Conservation (phyloP, 92 coral and sea anemone genomes). For the Palythoa heliodiscus region DNA sequence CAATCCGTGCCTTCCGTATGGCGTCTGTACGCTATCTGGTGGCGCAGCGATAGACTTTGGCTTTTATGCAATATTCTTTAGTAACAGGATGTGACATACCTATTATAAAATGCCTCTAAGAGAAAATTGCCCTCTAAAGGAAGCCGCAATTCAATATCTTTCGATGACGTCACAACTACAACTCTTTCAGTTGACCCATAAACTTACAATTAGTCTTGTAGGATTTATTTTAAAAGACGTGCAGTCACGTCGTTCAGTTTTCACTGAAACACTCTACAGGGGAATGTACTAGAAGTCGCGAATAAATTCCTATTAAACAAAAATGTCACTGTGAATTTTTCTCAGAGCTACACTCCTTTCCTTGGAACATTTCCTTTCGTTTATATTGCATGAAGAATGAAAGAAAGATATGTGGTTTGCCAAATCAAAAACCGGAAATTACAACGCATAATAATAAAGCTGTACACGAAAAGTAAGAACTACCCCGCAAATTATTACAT, state of each 20-base stretch:
- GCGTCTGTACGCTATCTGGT: not conserved
- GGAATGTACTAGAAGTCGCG: not conserved
- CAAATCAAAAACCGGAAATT: not conserved
- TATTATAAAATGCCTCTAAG: conserved; percentile 1
- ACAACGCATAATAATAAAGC: not conserved
- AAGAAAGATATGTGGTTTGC: conserved; percentile 1
- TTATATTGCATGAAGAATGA: not conserved
- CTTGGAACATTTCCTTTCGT: not conserved
- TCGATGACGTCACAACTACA: conserved; percentile 14
- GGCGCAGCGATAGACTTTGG: not conserved
- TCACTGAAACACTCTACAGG: not conserved
- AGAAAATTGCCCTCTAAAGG: not conserved
- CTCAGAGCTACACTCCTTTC: not conserved
- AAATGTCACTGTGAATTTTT: not conserved
- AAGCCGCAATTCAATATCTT: conserved; percentile 8
- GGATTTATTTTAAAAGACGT: not conserved
- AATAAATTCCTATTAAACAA: not conserved
- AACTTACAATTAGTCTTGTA: not conserved
- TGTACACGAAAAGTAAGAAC: not conserved
- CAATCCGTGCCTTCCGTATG: not conserved
- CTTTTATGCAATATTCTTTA: conserved; percentile 23
- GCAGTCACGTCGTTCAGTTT: not conserved
- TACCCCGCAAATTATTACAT: not conserved
- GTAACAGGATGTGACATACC: conserved; percentile 44
- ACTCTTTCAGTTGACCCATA: not conserved